Evolutionary conservation across 2,113 vertebrate genomes (phyloP).

Genomic region (Megaleporinus macrocephalus): DNA sequence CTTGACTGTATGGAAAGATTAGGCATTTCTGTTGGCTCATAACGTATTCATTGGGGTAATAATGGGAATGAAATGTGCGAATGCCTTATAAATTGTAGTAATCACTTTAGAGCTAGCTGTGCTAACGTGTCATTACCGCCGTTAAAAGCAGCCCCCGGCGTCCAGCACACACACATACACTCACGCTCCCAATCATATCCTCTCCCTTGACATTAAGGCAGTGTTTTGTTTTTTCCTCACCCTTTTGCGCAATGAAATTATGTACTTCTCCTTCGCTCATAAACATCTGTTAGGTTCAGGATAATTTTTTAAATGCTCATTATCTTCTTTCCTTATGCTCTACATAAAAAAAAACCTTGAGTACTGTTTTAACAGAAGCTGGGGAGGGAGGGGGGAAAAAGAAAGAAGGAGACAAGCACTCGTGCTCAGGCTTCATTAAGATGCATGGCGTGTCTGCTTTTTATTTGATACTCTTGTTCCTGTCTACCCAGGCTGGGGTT

Average conservation of each 20-base stretch:
- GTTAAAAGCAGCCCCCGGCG: slow-evolving; percentile 52
- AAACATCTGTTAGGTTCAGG: not conserved
- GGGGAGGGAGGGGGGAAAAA: not conserved
- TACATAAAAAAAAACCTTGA: not conserved
- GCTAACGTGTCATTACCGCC: slow-evolving; percentile 71
- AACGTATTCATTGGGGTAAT: not conserved
- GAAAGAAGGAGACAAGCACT: not conserved
- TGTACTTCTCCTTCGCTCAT: slow-evolving; percentile 17
- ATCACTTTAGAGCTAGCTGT: slow-evolving; percentile 70
- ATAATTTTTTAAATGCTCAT: not conserved
- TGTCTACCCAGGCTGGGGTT: slow-evolving; percentile 34
- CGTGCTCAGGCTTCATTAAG: slow-evolving; percentile 50
- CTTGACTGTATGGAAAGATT: slow-evolving; percentile 39
- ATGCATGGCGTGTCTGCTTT: slow-evolving; percentile 61
- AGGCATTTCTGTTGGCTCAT: slow-evolving; percentile 58
- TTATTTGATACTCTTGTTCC: slow-evolving; percentile 61
- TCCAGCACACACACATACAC: not conserved
- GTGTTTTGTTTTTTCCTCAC: not conserved
- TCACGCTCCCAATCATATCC: slow-evolving; percentile 24
- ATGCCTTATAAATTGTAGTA: slow-evolving; percentile 67
- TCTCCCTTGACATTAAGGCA: slow-evolving; percentile 18
- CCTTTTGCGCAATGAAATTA: not conserved
- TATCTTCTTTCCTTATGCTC: not conserved
- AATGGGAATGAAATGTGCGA: slow-evolving; percentile 39
- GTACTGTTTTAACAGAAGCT: not conserved